Percentiles rank a stretch among this genome's conserved stretches.
Evolutionary conservation across 2,797 vertebrate genomes (phyloP).

Genomic region (Eleutherodactylus coqui): DNA sequence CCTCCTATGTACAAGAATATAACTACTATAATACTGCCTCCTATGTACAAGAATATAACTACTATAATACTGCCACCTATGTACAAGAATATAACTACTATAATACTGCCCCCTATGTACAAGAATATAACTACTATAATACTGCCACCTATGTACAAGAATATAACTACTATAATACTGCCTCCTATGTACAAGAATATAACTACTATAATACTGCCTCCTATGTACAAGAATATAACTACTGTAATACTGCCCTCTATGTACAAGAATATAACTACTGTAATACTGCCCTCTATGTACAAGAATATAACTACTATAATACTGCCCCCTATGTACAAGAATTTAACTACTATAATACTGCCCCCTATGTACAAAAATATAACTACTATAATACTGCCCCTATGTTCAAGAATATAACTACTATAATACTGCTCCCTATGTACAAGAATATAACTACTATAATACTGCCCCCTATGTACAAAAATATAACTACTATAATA

Average conservation of each 20-base stretch:
- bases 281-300: neutral
- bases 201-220: constrained; percentile 5
- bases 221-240: constrained; percentile 4
- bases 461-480: constrained; percentile 1
- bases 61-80: neutral
- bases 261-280: constrained; percentile 6
- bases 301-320: constrained; percentile 3
- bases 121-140: constrained; percentile 5
- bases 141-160: neutral
- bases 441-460: constrained; percentile 11
- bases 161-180: constrained; percentile 8
- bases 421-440: constrained; percentile 3
- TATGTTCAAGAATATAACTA: neutral
- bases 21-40: constrained; percentile 9
- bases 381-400: constrained; percentile 1
- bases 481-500: constrained; percentile 6
- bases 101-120: neutral
- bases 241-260: constrained; percentile 1
- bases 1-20: neutral
- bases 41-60: neutral
- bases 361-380: neutral
- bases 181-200: constrained; percentile 3
- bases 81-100: neutral
- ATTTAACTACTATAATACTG: neutral
- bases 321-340: no score